Conservation (phyloP, 2,797 vertebrate genomes). For the Ciconia nigra region DNA sequence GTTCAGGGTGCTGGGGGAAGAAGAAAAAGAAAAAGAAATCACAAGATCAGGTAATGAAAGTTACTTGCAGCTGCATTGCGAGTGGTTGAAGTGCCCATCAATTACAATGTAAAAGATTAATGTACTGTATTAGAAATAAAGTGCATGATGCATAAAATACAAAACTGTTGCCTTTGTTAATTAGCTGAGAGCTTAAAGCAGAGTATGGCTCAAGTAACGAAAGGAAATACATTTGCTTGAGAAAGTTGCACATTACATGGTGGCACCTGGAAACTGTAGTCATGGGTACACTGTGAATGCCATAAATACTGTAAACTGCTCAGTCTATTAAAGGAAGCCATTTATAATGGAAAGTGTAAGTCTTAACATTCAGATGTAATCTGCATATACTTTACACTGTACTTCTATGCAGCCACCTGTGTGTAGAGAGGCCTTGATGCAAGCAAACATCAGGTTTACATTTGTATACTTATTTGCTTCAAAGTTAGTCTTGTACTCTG, state of each 20-base stretch:
- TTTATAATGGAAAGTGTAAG: background rate
- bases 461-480: background rate
- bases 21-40: constrained; percentile 99
- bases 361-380: background rate
- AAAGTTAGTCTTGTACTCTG: background rate
- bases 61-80: constrained; percentile 65
- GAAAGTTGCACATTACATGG: background rate
- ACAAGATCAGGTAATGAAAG: constrained; percentile 88
- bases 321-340: background rate
- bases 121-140: background rate
- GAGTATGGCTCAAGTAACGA: background rate
- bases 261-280: background rate
- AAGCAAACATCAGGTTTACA: background rate
- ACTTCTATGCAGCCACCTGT: background rate
- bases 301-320: background rate
- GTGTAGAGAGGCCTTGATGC: background rate
- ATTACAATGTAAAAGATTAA: background rate
- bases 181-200: background rate
- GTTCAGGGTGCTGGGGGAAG: constrained; percentile 98
- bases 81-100: constrained; percentile 52
- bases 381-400: background rate
- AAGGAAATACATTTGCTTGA: background rate
- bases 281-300: background rate
- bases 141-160: background rate
- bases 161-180: background rate